A percentile compares a stretch with the other conserved stretches of the same genome.
phyloP scores from a whole-genome alignment of 2,113 vertebrate genomes.

The Galemys pyrenaicus region DNA sequence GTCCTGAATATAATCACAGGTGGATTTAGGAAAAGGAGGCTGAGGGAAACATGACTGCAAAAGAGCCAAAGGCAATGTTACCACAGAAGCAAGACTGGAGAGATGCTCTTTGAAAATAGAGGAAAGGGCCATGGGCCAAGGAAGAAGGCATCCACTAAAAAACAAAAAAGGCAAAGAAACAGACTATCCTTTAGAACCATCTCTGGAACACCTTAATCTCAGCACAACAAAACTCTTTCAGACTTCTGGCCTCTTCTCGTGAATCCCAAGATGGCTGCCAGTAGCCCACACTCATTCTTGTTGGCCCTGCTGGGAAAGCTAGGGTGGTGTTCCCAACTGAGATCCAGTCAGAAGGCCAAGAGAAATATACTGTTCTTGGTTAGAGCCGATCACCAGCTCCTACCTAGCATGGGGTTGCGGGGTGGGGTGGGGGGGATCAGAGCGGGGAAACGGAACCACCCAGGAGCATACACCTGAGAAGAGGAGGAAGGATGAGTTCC shows the following conservation, averaged over 20 bases:
- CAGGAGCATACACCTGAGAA: neutral
- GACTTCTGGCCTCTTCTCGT: neutral
- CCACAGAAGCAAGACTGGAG: neutral
- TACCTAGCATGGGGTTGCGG: neutral
- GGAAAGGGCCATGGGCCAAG: neutral
- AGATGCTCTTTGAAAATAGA: neutral
- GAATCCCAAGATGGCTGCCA: neutral
- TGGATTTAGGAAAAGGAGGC: neutral
- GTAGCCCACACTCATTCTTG: neutral
- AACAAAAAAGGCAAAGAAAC: neutral
- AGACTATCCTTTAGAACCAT: neutral
- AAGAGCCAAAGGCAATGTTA: neutral
- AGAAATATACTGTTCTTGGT: neutral
- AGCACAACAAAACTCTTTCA: neutral
- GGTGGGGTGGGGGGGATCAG: neutral
- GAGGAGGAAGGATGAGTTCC: neutral
- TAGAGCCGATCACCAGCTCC: neutral
- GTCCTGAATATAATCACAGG: neutral
- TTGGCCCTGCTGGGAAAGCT: too few species aligned
- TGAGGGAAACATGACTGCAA: neutral
- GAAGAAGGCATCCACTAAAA: neutral
- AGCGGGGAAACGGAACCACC: neutral
- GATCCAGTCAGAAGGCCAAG: neutral
- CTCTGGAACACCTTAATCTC: neutral
- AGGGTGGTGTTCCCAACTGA: neutral